Conservation (phyloP, 1,140 invertebrate species). For the Limonius californicus region DNA sequence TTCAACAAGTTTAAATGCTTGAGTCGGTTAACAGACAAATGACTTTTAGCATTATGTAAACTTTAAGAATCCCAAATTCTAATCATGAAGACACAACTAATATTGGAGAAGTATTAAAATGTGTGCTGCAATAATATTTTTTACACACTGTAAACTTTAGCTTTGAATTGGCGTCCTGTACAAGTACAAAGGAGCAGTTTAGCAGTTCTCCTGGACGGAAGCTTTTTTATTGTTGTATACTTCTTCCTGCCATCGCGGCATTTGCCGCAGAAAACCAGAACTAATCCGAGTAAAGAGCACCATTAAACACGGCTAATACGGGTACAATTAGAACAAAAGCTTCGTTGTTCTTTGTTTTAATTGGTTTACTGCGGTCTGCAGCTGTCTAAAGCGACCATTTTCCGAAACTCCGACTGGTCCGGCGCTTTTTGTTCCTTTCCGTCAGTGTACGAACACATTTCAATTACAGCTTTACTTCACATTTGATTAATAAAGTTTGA, state of each 20-base stretch:
- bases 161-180: no score
- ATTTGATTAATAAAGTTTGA: background rate
- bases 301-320: conserved; percentile 29
- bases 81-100: no score
- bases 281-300: conserved; percentile 23
- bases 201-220: background rate
- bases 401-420: conserved; percentile 16
- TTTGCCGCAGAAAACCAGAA: conserved; percentile 18
- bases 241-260: background rate
- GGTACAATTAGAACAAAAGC: conserved; percentile 36
- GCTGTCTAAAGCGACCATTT: conserved; percentile 24
- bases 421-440: conserved; percentile 6
- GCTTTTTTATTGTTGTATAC: background rate
- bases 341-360: conserved; percentile 35
- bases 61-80: no score
- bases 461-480: background rate
- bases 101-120: no score
- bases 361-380: conserved; percentile 30
- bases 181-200: no score
- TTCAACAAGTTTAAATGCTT: no score
- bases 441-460: background rate
- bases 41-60: no score
- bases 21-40: no score
- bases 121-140: no score
- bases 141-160: no score